Evolutionary conservation across 1,140 invertebrate genomes (phyloP), one percentile per base, ranked within the genome.

Genomic region (Schlechtendalia chinensis): DNA sequence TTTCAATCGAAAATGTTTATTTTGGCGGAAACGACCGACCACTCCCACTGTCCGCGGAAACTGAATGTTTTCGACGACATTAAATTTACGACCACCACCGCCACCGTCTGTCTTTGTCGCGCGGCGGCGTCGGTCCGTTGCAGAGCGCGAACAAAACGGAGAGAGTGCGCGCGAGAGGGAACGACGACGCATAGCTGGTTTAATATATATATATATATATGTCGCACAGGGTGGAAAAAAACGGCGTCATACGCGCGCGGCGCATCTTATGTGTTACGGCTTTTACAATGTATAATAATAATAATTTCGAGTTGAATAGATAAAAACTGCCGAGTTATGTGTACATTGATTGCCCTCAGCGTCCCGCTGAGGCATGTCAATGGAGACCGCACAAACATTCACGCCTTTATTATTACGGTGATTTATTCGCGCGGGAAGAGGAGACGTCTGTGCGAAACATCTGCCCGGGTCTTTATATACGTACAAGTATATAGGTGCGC

Each of bases 321-420:
- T 79, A 79, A 79, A 79, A 79, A 79, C 75, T 63, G 75, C 58
- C 75, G 56, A 63, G 75, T 61, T 79, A 63, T 79, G 74, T 79
- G 74, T 79, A 63, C 75, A 47, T 63, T 79, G 75, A 79, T 79
- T 63, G 75, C n/a, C 69, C 69, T 54, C 50, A 59, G 75, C 58
- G 22, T 27, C 75, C 75, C 75, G 75, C 75, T 59, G 75, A 27
- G 75, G 39, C 24, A 39, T 29, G 56, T 79, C 75, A 79, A 79
- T 79, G 45, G 75, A 79, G 75, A 79, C 75, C 75, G 75, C 75
- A 79, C 75, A 79, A 79, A 79, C 75, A 79, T 79, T 79, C 75
- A 79, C 75, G 75, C 75, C 75, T 79, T 79, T 79, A 79, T 79
- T 79, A 79, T 63, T 63, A 27, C 58, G 58, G 75, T 79, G 75